Evolutionary conservation across 1,140 invertebrate species (phyloP).

Genomic region (Akabosia matsudoensis): DNA sequence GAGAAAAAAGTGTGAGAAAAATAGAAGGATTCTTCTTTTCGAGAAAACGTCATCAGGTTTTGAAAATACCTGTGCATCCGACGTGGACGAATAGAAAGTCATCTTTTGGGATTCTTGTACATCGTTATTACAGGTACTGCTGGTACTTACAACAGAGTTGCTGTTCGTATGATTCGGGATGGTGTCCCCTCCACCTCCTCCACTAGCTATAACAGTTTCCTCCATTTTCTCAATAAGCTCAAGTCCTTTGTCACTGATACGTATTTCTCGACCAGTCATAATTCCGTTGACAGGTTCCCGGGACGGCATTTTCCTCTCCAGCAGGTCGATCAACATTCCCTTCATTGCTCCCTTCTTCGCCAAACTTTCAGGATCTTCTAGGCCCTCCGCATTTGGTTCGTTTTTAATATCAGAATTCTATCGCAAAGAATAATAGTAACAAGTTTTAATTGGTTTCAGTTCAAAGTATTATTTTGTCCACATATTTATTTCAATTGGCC

Average conservation of each 20-base stretch:
- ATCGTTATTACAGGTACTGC: conserved; percentile 19
- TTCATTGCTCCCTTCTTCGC: conserved; percentile 49
- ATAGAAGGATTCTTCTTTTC: no score
- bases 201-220: conserved; percentile 42
- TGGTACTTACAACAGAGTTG: conserved; percentile 35
- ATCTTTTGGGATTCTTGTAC: conserved; percentile 22
- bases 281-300: conserved; percentile 60
- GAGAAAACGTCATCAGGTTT: background rate
- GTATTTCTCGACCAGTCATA: conserved; percentile 58
- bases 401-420: background rate
- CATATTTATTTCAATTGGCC: background rate
- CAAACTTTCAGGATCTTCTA: background rate
- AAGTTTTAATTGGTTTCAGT: no score
- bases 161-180: conserved; percentile 33
- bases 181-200: conserved; percentile 15
- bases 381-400: background rate
- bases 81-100: conserved; percentile 23
- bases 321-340: conserved; percentile 64
- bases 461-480: background rate
- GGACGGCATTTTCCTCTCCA: conserved; percentile 64
- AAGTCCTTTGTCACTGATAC: conserved; percentile 61
- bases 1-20: background rate
- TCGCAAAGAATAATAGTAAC: background rate
- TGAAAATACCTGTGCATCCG: background rate
- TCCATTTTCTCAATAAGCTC: conserved; percentile 60